Conservation (phyloP, 30 jellyfish, hydroid and myxozoan genomes). For the Phacellophora camtschatica region DNA sequence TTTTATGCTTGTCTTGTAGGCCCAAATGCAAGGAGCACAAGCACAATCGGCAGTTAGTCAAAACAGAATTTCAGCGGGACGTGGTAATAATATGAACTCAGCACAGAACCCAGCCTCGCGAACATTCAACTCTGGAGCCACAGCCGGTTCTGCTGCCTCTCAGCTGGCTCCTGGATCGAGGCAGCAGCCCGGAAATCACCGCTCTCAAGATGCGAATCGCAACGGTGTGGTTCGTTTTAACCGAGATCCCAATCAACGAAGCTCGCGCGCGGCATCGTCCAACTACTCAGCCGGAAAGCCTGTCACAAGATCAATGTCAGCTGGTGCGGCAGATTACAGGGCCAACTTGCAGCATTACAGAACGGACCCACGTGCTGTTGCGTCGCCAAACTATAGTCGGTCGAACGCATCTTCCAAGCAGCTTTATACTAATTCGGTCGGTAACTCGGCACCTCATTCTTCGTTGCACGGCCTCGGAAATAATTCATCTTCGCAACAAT, state of each 20-base stretch:
- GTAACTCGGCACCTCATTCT: conserved; percentile 20
- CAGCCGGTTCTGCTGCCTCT: conserved; percentile 48
- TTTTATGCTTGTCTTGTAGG: background rate
- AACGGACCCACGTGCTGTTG: conserved; percentile 30
- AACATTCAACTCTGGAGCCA: conserved; percentile 38
- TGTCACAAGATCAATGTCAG: conserved; percentile 46
- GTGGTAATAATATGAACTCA: background rate
- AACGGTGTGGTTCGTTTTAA: conserved; percentile 47
- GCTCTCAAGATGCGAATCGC: conserved; percentile 33
- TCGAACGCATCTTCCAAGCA: conserved; percentile 17
- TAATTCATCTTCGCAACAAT: conserved; percentile 45
- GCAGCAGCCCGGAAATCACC: conserved; percentile 43
- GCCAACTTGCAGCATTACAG: conserved; percentile 11
- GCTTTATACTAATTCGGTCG: conserved; percentile 3
- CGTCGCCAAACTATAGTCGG: conserved; percentile 45
- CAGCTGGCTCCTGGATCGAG: conserved; percentile 58
- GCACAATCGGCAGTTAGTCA: conserved; percentile 52
- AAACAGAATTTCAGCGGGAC: conserved; percentile 38
- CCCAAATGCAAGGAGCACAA: conserved; percentile 57
- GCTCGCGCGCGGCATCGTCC: conserved; percentile 26
- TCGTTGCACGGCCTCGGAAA: conserved; percentile 35
- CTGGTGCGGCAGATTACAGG: conserved; percentile 69
- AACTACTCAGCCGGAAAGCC: conserved; percentile 53
- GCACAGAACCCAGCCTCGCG: conserved; percentile 4
- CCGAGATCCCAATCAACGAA: conserved; percentile 46